Evolutionary conservation across 1,140 invertebrate genomes (phyloP).

Genomic region (Cydia fagiglandana): DNA sequence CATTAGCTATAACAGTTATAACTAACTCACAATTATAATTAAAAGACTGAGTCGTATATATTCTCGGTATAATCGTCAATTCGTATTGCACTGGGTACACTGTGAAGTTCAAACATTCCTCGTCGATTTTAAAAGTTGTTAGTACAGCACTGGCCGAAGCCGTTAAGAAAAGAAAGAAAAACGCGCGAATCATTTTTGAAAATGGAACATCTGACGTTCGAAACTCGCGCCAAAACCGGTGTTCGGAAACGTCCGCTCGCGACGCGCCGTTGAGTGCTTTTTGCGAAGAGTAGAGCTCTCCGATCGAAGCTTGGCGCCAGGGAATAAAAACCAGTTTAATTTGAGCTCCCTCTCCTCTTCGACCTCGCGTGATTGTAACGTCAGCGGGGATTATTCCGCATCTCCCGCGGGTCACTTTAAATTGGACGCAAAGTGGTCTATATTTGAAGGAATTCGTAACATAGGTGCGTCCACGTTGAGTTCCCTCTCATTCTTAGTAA

Average conservation of each 20-base stretch:
- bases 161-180: conserved; percentile 41
- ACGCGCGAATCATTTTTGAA: conserved; percentile 45
- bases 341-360: conserved; percentile 36
- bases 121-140: conserved; percentile 53
- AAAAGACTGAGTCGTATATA: conserved; percentile 47
- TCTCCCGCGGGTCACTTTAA: conserved; percentile 31
- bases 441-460: conserved; percentile 24
- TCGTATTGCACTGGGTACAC: conserved; percentile 74
- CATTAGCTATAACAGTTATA: conserved; percentile 67
- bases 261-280: conserved; percentile 38
- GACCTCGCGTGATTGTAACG: too few species aligned
- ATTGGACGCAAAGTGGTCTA: conserved; percentile 20
- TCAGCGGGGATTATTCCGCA: conserved; percentile 8
- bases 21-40: conserved; percentile 64
- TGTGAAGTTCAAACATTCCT: conserved; percentile 73
- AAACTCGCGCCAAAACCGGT: conserved; percentile 37
- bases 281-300: conserved; percentile 33
- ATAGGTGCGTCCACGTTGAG: neutral
- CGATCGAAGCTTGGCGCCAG: conserved; percentile 41
- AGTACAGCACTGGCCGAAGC: conserved; percentile 33
- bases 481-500: conserved; percentile 1
- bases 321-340: conserved; percentile 32
- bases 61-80: conserved; percentile 59
- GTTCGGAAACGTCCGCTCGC: conserved; percentile 43
- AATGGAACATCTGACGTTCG: conserved; percentile 35